Evolutionary conservation across 92 coral and sea anemone genomes (phyloP).

Genomic region (Epizoanthus fatuus): DNA sequence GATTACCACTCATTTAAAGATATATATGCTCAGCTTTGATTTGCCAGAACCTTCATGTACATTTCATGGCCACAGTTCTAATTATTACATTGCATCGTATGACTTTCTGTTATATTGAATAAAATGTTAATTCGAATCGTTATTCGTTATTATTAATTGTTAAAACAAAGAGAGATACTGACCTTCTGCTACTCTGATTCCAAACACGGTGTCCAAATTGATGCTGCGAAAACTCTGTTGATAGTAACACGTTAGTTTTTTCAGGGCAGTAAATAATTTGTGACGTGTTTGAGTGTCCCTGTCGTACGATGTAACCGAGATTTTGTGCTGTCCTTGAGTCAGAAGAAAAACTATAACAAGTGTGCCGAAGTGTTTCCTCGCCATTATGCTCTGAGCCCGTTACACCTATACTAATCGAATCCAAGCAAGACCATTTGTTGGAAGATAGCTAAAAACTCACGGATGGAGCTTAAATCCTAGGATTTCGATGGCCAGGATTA

Average conservation of each 20-base stretch:
- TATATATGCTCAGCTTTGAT: too few relatives aligned
- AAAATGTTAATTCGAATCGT: not conserved
- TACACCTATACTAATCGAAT: not conserved
- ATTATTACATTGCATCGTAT: not conserved
- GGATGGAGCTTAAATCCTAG: not conserved
- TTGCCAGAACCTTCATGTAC: too few relatives aligned
- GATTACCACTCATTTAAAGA: too few relatives aligned
- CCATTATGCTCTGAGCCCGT: not conserved
- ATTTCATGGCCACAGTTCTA: too few relatives aligned
- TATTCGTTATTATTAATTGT: not conserved
- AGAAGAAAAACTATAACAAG: slow-evolving; percentile 2
- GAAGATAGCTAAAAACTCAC: not conserved
- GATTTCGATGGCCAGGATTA: not conserved
- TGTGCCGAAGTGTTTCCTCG: slow-evolving; percentile 1
- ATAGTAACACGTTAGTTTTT: slow-evolving; percentile 62
- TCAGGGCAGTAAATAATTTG: slow-evolving; percentile 35
- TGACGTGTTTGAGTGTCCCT: not conserved
- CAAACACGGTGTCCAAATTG: slow-evolving; percentile 83
- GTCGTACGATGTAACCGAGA: not conserved
- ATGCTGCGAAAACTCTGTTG: slow-evolving; percentile 56
- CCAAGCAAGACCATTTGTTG: not conserved
- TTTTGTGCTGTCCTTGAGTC: not conserved
- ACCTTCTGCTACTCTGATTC: slow-evolving; percentile 89
- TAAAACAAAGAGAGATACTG: slow-evolving; percentile 5
- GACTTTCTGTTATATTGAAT: not conserved